Evolutionary conservation across 2,113 vertebrate species (phyloP), one percentile per base, ranked within the genome.

Genomic region (Butorides virescens): DNA sequence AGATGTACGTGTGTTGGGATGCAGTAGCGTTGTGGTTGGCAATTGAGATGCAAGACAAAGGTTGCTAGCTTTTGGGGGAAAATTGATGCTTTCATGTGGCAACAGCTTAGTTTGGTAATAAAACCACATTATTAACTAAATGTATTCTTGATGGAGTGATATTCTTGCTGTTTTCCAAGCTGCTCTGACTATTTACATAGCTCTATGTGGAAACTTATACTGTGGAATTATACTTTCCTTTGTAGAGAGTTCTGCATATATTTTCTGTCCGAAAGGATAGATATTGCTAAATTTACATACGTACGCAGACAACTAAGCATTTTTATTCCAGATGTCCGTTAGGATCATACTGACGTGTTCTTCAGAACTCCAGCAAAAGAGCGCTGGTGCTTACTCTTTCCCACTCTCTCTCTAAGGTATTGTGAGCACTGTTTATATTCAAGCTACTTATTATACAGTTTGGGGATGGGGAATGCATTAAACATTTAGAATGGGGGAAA

Each of bases 401-500:
- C 26, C 74, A n/a, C 68, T 96, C 94, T 81, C 52, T 76, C 52
- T 92, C 70, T 75, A 85, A 73, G 55, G 88, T 93, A 91, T 94
- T 96, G 91, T 97, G 89, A 87, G 36, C 30, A n/a, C 80, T 93
- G 88, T 89, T 96, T 97, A 92, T 85, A 87, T 82, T 92, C 80
- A 96, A 82, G 80, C 92, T 95, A 47, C 87, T 95, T 97, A 88
- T 49, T 96, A 90, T 90, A 96, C 73, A 82, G 81, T 94, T 91
- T 95, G 62, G 47, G 70, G 50, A 87, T 96, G 52, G 62, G 30
- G 81, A 92, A 95, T 95, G 89, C 93, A 90, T 95, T 90, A 92
- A 93, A 89, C 95, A 81, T 91, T 94, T 87, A 89, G 86, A 79
- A 78, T 50, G 37, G 34, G 15, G 56, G 13, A 12, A 53, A 94